phyloP scores from a whole-genome alignment of 2,113 vertebrate species.

The Crypturellus undulatus region DNA sequence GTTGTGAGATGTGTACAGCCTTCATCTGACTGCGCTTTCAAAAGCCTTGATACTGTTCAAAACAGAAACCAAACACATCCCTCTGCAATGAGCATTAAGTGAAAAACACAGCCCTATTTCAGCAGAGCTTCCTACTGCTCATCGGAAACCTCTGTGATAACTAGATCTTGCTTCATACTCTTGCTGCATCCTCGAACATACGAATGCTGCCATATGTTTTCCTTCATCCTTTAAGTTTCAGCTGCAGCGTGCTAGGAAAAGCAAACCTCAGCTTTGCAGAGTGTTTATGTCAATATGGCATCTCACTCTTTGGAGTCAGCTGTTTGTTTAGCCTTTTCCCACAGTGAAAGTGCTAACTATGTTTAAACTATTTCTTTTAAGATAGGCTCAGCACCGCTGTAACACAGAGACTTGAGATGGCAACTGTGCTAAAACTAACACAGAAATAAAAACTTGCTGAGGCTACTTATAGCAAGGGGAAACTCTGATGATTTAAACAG shows the following conservation, averaged over 20 bases:
- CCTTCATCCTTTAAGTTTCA: neutral
- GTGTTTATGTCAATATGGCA: neutral
- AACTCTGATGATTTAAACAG: neutral
- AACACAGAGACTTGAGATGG: neutral
- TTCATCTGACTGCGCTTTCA: neutral
- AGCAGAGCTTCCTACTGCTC: neutral
- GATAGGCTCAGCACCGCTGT: neutral
- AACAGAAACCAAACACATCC: neutral
- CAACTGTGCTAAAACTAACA: neutral
- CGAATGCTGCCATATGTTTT: neutral
- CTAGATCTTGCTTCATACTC: neutral
- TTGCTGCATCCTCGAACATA: neutral
- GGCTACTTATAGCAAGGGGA: neutral
- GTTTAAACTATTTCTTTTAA: neutral
- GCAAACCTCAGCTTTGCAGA: neutral
- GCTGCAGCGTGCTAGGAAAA: neutral
- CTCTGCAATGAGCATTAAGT: neutral
- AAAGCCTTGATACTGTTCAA: neutral
- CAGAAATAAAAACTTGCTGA: neutral
- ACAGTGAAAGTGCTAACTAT: neutral
- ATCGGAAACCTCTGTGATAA: neutral
- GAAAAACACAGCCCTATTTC: neutral
- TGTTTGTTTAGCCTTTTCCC: neutral
- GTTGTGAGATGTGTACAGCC: fast-evolving
- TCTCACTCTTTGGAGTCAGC: neutral